Percentiles rank a stretch among this genome's conserved stretches.
Conservation (phyloP, 2,113 vertebrate species). For the Mastomys coucha region DNA sequence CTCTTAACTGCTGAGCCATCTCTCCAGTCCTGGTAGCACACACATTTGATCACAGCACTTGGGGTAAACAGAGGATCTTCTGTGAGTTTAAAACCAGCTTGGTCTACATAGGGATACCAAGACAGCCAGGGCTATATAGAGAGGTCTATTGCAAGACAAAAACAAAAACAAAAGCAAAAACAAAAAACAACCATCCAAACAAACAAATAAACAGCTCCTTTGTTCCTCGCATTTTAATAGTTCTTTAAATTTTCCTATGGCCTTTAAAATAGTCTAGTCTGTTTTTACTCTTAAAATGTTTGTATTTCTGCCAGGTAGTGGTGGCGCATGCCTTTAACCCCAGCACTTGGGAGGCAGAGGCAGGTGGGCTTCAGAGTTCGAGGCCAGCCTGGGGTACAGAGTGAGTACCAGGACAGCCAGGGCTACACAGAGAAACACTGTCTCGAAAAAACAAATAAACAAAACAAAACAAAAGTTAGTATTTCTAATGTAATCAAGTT, state of each 20-base stretch:
- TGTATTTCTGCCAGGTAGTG: not conserved
- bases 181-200: not conserved
- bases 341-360: no score
- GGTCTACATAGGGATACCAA: not conserved
- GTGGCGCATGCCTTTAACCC: no score
- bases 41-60: not conserved
- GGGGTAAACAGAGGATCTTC: not conserved
- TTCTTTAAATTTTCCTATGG: not conserved
- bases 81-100: not conserved
- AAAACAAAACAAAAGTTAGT: no score
- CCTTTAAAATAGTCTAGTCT: not conserved
- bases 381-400: no score
- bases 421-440: no score
- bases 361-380: no score
- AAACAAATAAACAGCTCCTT: not conserved
- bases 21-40: not conserved
- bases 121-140: not conserved
- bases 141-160: not conserved
- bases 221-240: not conserved
- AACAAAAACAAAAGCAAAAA: not conserved
- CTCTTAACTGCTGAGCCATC: no score
- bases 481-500: not conserved
- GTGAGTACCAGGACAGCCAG: no score
- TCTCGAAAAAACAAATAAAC: no score
- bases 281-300: not conserved